A percentile compares a stretch with the other conserved stretches of the same genome.
These are phyloP conservation scores for Leucoraja ocellata DNA, from an alignment of 2,797 vertebrate genomes.

Conservation along the genomic window DNA sequence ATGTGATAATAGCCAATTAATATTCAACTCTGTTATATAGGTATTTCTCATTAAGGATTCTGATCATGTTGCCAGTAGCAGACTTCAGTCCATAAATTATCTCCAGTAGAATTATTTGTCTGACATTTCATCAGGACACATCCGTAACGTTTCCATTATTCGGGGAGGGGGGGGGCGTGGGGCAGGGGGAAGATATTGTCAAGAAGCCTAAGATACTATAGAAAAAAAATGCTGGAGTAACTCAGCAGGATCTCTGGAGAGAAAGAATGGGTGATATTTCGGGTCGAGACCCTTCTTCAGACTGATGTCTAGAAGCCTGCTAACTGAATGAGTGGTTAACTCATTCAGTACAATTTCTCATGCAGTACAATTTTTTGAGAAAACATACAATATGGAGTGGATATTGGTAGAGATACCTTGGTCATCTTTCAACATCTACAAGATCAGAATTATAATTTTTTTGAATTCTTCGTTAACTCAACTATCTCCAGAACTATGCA, in stretches of 20 bases:
- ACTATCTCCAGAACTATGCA: neutral
- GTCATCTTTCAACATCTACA: neutral
- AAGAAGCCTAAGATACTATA: too few species aligned
- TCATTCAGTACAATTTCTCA: neutral
- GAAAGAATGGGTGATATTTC: too few species aligned
- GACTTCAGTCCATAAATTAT: neutral
- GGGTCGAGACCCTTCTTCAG: too few species aligned
- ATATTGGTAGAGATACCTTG: neutral
- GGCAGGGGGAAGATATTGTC: too few species aligned
- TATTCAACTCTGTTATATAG: too few species aligned
- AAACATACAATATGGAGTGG: neutral
- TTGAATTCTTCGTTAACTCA: neutral
- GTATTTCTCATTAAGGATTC: too few species aligned
- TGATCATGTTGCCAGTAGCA: too few species aligned
- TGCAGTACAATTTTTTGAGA: neutral
- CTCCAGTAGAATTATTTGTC: neutral
- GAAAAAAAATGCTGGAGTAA: too few species aligned
- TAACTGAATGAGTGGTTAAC: neutral
- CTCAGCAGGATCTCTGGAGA: too few species aligned
- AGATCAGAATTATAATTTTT: neutral
- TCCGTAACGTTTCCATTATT: too few species aligned
- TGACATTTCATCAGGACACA: neutral
- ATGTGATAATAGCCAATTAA: too few species aligned
- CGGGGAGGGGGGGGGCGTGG: too few species aligned
- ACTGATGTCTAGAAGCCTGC: neutral